phyloP scores from a whole-genome alignment of 2,113 vertebrate genomes.

The Cinclus cinclus region DNA sequence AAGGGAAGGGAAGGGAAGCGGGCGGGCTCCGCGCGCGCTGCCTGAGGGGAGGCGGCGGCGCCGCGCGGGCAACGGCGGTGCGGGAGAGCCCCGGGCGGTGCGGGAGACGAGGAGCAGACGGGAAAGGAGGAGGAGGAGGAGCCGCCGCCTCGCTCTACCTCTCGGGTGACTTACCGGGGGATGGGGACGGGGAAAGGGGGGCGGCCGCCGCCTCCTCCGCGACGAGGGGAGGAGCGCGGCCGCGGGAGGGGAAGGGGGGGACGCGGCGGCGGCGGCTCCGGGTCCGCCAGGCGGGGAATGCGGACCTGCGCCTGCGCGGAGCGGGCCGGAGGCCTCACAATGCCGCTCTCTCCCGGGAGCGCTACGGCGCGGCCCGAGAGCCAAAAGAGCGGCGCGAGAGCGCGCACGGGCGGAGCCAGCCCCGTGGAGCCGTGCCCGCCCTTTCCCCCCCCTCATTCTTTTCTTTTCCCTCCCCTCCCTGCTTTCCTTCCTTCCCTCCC shows the following conservation, averaged over 20 bases:
- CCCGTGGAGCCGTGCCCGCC: neutral
- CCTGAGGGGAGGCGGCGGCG: too few species aligned
- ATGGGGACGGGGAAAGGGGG: neutral
- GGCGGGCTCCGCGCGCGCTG: too few species aligned
- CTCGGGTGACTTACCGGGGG: neutral
- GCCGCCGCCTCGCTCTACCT: neutral
- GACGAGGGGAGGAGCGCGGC: neutral
- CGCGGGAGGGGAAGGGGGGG: neutral
- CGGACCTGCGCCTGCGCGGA: slow-evolving; percentile 20
- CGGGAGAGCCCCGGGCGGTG: too few species aligned
- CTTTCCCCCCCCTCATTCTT: neutral
- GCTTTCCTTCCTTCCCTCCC: too few species aligned
- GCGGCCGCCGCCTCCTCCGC: neutral
- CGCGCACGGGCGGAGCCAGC: neutral
- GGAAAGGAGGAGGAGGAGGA: neutral
- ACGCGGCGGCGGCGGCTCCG: neutral
- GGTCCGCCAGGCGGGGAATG: slow-evolving; percentile 15
- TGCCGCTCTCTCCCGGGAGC: slow-evolving; percentile 38
- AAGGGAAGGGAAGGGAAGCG: neutral
- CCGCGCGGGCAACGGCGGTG: too few species aligned
- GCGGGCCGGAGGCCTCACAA: slow-evolving; percentile 29
- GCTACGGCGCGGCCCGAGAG: slow-evolving; percentile 9
- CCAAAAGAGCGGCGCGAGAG: neutral
- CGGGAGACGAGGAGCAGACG: too few species aligned
- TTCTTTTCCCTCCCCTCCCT: too few species aligned